Evolutionary conservation across 2,797 vertebrate species (phyloP), one percentile per base, ranked within the genome.

Genomic region (Anas acuta): DNA sequence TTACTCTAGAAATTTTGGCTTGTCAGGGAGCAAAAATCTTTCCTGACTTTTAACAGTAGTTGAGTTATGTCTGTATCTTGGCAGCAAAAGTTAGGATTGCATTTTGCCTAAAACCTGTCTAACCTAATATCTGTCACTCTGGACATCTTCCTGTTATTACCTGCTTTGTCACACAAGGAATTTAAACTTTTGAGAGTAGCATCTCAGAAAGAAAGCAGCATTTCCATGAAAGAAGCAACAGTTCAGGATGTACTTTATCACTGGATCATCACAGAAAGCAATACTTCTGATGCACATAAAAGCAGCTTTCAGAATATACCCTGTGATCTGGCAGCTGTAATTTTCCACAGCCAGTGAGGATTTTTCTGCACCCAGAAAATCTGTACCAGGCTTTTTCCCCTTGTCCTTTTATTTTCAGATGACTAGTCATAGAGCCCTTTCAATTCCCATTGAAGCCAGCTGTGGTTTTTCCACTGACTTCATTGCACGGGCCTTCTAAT

Each of bases 401-500:
- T 35, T 64, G 64, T 82, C 23, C 30, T 78, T 88, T 80, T 80
- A 73, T 85, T 83, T 74, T 77, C 78, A 79, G 41, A 25, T 86
- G 85, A 30, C 85, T 92, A 4, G 0, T 73, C 51, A 25, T 28
- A 35, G 47, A 60, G n/a, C 37, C 77, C 57, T 32, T 92, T 82
- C 86, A 73, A 18, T 71, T 91, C 81, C 67, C 87, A 17, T 17
- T 60, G 77, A 79, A 90, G 64, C 26, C 87, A 91, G 83, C 62
- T 95, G 70, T 78, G 78, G 77, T 90, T 94, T 96, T 90, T n/a
- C 90, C 86, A 61, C 67, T 92, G 92, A 71, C 67, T 94, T 89
- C 77, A 79, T 20, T 67, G 71, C 62, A 58, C 39, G 75, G 56
- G 39, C 56, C 60, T 82, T 61, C 90, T 71, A 57, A 23, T 84